These are phyloP conservation scores for Bubo bubo DNA, from an alignment of 2,113 vertebrate species.

Conservation along the genomic window DNA sequence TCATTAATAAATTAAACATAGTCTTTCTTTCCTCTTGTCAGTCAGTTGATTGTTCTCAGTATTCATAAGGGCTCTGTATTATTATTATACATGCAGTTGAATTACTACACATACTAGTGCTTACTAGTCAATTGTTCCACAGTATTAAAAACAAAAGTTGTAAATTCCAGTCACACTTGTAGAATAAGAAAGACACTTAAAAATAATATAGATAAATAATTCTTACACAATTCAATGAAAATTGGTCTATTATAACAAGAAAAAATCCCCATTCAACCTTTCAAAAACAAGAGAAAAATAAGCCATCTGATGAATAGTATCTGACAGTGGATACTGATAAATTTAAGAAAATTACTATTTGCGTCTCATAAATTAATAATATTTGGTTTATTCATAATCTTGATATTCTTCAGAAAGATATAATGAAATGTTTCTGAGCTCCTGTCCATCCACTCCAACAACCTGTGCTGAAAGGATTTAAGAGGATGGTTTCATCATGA, in stretches of 20 bases:
- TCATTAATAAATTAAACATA: constrained; percentile 2
- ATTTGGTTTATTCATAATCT: neutral
- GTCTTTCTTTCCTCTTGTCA: neutral
- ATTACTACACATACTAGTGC: neutral
- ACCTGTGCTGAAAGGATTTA: neutral
- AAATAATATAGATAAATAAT: neutral
- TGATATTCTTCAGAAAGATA: neutral
- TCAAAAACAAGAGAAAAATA: neutral
- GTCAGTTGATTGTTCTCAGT: neutral
- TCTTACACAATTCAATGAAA: neutral
- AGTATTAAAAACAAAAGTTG: neutral
- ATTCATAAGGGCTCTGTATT: neutral
- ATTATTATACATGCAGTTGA: neutral
- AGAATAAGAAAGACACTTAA: neutral
- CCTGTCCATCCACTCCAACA: neutral
- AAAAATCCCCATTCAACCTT: neutral
- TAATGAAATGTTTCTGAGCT: neutral
- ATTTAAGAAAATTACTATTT: neutral
- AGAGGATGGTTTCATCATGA: neutral
- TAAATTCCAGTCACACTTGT: neutral
- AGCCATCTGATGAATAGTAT: neutral
- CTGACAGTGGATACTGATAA: neutral
- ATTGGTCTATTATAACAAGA: neutral
- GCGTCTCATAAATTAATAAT: neutral
- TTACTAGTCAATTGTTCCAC: neutral